Base-by-base conservation (phyloP, 2,888 invertebrate genomes). In the Lithophane leautieri region DNA sequence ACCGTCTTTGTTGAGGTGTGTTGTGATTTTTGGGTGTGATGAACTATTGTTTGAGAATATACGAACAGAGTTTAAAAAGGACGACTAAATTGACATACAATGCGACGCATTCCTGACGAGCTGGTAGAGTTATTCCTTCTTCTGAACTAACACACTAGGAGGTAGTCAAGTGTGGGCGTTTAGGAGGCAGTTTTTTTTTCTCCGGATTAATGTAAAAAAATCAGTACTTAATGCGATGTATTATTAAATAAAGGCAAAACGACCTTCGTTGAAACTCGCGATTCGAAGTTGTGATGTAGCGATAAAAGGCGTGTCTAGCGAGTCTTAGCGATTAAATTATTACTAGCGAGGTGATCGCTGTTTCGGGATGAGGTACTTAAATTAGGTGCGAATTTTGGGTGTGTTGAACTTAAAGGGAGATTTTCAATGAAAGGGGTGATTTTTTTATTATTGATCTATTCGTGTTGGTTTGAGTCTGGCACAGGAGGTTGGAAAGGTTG, bases 1-100 rank as follows among this genome's bases (percentile, higher is more conserved):
- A 28, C 8, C 12, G 28, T 54, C 73, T 68, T 73, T 28, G 52
- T 54, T 6, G n/a, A 73, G 52, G 73, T 54, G 50, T 52, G 72
- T 25, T 50, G n/a, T 40, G n/a, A 25, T 71, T 70, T 50, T 34
- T 16, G 52, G 22, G 72, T 28, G 25, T 72, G 28, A 71, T 54
- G 52, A 71, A 71, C 71, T 71, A 42, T 72, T 72, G n/a, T 52
- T 42, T 42, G 8, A 50, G 22, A 12, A 44, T 3, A 40, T 42
- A 22, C 16, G 25, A 8, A 28, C 14, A 25, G 14, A n/a, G 12
- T n/a, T 34, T 44, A 28, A n/a, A 28, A 42, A 66, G 11, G 25
- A 34, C 1, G 7, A 16, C 1, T 67, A 14, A 47, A 34, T 11
- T n/a, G 25, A 16, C 6, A 9, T 11, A 19, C 6, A 34, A 6